Base-by-base conservation (phyloP, 2,888 invertebrate genomes). In the Criorhina ranunculi region DNA sequence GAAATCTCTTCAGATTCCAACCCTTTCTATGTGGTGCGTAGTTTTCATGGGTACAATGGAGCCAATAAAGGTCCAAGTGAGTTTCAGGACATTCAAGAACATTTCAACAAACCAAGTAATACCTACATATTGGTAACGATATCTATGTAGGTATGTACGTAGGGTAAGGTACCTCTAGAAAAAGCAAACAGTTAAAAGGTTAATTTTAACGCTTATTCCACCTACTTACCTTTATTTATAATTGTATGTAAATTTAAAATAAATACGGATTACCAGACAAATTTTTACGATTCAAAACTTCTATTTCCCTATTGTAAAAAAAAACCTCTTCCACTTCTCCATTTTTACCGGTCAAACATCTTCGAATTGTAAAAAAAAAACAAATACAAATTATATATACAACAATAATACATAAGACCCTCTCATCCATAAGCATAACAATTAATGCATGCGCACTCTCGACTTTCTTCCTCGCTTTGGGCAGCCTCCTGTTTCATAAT, bases 401-500 rank as follows among this genome's bases (percentile, higher is more conserved):
- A 55, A 59, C 8, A 49, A 70, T 35, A 72, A 15, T 51, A 66
- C 49, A 67, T 75, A 80, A 72, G 44, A 73, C 64, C 57, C 66
- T 66, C 57, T 72, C 55, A 17, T 59, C 73, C 49, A 73, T 75
- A 83, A 83, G 73, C 78, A 69, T 79, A 73, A 79, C 69, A 78
- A 83, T 83, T 83, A 83, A 83, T 83, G 83, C 83, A 83, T 83
- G 83, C 83, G 83, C 83, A 83, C 83, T 79, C 73, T 64, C 60
- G 53, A 53, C 60, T 83, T 77, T 64, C 69, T 78, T 78, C 79
- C 64, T 83, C 78, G 42, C 46, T 64, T 24, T 62, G 83, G 69
- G 73, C 83, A 83, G 66, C 55, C 83, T 83, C 83, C 83, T 83
- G 83, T 75, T 78, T 72, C 67, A 69, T 83, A 79, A 75, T 69